These are phyloP conservation scores for Oreochromis tanganicae DNA, from an alignment of 2,113 vertebrate species.

Conservation along the genomic window DNA sequence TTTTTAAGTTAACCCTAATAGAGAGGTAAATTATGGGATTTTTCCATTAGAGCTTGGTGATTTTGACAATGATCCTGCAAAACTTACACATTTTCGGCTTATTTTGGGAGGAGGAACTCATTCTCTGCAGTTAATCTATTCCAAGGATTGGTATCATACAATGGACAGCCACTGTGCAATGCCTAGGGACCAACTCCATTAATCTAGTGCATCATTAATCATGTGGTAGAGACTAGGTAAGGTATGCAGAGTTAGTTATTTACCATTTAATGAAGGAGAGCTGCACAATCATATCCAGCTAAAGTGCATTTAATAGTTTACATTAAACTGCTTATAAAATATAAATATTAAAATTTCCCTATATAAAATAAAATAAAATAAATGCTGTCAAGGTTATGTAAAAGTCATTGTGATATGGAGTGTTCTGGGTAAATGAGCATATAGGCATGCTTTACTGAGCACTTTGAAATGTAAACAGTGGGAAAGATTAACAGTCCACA, in stretches of 20 bases:
- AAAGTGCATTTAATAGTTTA: fast-evolving
- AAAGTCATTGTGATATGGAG: neutral
- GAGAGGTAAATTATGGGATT: fast-evolving
- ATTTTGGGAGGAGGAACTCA: neutral
- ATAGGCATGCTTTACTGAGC: neutral
- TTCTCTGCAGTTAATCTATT: neutral
- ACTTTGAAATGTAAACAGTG: neutral
- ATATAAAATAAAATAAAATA: fast-evolving
- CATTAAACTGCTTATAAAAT: neutral
- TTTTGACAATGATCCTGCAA: neutral
- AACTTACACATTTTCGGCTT: neutral
- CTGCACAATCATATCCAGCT: neutral
- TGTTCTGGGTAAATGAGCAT: neutral
- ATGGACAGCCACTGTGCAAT: neutral
- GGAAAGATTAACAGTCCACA: neutral
- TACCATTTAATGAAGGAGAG: neutral
- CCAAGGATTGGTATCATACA: neutral
- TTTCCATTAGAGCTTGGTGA: neutral
- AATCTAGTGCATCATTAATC: neutral
- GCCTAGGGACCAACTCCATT: neutral
- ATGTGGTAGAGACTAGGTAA: neutral
- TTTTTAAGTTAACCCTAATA: neutral
- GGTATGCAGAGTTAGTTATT: neutral
- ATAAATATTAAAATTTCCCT: neutral
- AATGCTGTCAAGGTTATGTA: neutral